A percentile compares a stretch with the other conserved stretches of the same genome.
These are phyloP conservation scores for Deroptyus accipitrinus DNA, from an alignment of 2,113 vertebrate species.

Conservation along the genomic window DNA sequence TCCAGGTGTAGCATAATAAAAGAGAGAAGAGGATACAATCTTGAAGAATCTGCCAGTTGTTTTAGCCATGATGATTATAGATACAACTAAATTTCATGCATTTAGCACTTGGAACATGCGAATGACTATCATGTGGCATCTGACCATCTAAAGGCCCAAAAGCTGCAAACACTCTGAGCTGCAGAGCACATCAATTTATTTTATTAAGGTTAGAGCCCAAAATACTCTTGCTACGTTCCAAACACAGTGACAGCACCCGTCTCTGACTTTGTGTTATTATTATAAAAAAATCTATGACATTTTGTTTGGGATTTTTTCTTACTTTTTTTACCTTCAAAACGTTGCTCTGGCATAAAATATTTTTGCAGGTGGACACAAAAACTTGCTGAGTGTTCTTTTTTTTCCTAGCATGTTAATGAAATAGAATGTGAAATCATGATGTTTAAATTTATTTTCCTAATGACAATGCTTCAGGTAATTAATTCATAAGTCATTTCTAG, in stretches of 20 bases:
- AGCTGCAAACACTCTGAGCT: not conserved
- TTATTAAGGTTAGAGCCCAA: not conserved
- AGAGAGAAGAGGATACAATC: not conserved
- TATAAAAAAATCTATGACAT: not conserved
- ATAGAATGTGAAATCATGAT: not conserved
- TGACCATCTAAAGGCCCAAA: not conserved
- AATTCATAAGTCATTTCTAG: not conserved
- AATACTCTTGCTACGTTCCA: not conserved
- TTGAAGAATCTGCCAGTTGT: not conserved
- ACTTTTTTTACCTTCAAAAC: not conserved
- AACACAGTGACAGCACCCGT: not conserved
- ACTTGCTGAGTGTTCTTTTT: not conserved
- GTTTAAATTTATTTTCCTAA: not conserved
- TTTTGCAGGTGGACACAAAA: not conserved
- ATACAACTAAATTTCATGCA: not conserved
- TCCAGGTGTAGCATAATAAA: not conserved
- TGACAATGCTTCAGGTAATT: not conserved
- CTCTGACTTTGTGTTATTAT: not conserved
- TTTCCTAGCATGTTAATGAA: not conserved
- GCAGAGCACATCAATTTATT: not conserved
- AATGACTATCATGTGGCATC: not conserved
- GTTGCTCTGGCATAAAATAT: not conserved
- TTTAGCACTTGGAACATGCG: not conserved
- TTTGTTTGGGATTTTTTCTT: not conserved
- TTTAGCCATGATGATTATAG: not conserved